phyloP scores from a whole-genome alignment of 2,113 vertebrate genomes.

The Meriones unguiculatus region DNA sequence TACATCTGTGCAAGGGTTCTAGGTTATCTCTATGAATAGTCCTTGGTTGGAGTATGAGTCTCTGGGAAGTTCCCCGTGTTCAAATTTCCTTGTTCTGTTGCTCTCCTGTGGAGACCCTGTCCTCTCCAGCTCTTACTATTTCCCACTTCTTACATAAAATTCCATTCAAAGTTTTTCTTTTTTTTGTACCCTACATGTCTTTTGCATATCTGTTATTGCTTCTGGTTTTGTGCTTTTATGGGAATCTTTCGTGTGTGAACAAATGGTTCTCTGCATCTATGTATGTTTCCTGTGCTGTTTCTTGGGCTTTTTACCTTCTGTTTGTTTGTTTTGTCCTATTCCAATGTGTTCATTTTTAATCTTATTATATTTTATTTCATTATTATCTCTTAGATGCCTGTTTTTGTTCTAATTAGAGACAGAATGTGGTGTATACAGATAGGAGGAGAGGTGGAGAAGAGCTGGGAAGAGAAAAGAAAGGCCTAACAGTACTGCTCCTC shows the following conservation, averaged over 20 bases:
- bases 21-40: too few relatives aligned
- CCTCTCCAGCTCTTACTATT: too few relatives aligned
- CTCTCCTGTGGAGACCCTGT: too few relatives aligned
- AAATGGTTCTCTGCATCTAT: not conserved
- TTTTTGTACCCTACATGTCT: not conserved
- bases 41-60: too few relatives aligned
- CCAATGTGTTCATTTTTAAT: not conserved
- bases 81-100: too few relatives aligned
- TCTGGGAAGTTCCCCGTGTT: too few relatives aligned
- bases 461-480: not conserved
- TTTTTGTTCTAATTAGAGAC: not conserved
- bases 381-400: not conserved
- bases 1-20: too few relatives aligned
- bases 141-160: too few relatives aligned
- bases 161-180: not conserved
- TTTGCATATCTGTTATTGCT: constrained; percentile 66
- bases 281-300: not conserved
- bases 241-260: not conserved
- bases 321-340: not conserved
- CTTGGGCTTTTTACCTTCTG: not conserved
- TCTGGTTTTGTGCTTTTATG: constrained; percentile 52
- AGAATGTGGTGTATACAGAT: not conserved
- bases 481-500: too few relatives aligned
- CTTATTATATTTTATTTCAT: constrained; percentile 66
- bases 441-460: not conserved